Evolutionary conservation across 2,113 vertebrate species (phyloP).

Genomic region (Scophthalmus maximus): DNA sequence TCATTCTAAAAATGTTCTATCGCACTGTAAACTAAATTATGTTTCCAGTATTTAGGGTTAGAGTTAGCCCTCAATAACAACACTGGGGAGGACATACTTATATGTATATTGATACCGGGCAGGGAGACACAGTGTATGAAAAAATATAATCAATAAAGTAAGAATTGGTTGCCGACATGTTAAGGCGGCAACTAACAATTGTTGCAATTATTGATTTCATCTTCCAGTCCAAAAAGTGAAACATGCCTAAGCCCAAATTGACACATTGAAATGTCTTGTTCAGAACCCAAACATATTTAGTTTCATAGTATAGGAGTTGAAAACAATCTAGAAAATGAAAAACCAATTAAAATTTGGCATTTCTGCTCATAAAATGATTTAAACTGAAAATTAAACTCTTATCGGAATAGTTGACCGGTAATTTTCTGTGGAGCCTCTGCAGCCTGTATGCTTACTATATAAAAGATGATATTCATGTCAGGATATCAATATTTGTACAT

Average conservation of each 20-base stretch:
- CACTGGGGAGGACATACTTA: too few relatives aligned
- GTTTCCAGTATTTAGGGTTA: not conserved
- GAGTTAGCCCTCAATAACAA: too few relatives aligned
- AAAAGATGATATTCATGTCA: not conserved
- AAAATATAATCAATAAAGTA: not conserved
- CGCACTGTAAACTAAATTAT: not conserved
- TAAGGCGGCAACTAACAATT: not conserved
- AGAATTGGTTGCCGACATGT: not conserved
- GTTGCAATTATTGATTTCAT: not conserved
- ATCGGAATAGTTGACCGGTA: not conserved
- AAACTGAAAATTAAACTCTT: too few relatives aligned
- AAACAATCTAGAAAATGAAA: not conserved
- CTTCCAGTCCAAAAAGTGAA: not conserved
- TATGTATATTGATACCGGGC: too few relatives aligned
- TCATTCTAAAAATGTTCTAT: not conserved
- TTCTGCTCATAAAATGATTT: too few relatives aligned
- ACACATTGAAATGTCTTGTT: not conserved
- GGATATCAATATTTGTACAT: not conserved
- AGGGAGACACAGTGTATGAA: not conserved
- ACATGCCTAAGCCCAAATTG: not conserved
- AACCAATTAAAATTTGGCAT: not conserved
- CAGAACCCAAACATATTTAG: not conserved
- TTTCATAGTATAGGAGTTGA: not conserved
- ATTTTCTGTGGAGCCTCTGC: not conserved
- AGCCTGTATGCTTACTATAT: not conserved